A percentile compares a stretch with the other conserved stretches of the same genome.
Evolutionary conservation across 2,888 invertebrate genomes (phyloP).

Genomic region (Xestia xanthographa): DNA sequence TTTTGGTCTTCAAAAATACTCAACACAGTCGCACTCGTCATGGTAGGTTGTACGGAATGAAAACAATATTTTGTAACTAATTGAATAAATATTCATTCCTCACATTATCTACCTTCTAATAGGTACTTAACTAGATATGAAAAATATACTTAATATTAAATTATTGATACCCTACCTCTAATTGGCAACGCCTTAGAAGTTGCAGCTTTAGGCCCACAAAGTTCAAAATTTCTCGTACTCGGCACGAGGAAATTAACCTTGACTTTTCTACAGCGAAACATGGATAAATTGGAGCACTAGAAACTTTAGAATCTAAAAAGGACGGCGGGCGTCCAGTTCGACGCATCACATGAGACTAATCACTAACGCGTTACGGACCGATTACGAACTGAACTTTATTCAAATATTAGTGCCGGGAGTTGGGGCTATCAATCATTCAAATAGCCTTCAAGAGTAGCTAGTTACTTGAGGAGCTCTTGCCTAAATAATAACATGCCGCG

Average conservation of each 20-base stretch:
- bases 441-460: not conserved
- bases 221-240: not conserved
- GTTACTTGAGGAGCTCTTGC: not conserved
- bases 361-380: slow-evolving; percentile 22
- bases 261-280: not conserved
- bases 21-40: not conserved
- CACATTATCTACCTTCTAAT: not conserved
- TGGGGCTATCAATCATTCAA: not conserved
- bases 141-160: not conserved
- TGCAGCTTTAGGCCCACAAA: not conserved
- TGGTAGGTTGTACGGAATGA: not conserved
- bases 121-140: not conserved
- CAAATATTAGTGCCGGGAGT: slow-evolving; percentile 39
- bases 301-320: slow-evolving; percentile 9
- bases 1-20: not conserved
- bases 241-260: not conserved
- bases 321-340: slow-evolving; percentile 4
- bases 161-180: slow-evolving; percentile 11
- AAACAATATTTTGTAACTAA: not conserved
- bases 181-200: not conserved
- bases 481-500: not conserved
- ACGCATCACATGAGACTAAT: slow-evolving; percentile 49
- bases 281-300: not conserved
- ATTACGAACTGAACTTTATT: slow-evolving; percentile 32
- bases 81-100: not conserved